A percentile compares a stretch with the other conserved stretches of the same genome.
Conservation (phyloP, 2,797 vertebrate genomes). For the Mycteria americana region DNA sequence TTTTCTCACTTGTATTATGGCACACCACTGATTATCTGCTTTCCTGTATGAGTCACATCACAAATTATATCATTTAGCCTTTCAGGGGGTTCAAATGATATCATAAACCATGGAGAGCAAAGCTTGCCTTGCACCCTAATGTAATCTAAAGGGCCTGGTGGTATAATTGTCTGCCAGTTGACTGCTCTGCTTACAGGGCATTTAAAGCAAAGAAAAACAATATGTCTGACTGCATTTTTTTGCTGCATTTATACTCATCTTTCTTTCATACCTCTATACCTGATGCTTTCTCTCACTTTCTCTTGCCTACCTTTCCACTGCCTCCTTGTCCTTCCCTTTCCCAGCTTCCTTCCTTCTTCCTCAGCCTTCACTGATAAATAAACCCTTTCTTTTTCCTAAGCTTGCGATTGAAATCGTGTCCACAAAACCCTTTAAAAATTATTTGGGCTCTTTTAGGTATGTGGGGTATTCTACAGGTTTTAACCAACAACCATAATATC, state of each 20-base stretch:
- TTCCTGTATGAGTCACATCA: constrained; percentile 41
- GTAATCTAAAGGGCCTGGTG: neutral
- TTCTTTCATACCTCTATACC: neutral
- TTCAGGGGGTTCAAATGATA: neutral
- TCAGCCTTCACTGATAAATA: neutral
- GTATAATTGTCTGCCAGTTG: neutral
- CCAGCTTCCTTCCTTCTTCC: neutral
- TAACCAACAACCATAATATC: neutral
- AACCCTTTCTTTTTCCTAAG: neutral
- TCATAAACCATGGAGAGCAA: neutral
- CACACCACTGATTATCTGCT: constrained; percentile 1
- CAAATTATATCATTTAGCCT: neutral
- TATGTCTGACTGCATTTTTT: neutral
- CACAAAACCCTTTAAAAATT: neutral
- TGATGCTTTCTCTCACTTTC: neutral
- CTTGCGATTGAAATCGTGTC: fast-evolving
- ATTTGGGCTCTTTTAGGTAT: neutral
- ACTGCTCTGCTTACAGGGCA: neutral
- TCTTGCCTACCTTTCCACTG: neutral
- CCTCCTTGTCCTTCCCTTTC: neutral
- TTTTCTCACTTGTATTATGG: constrained; percentile 36
- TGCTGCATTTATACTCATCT: neutral
- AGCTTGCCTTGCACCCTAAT: neutral
- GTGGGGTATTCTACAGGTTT: neutral
- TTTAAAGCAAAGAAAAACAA: neutral